Percentiles rank a stretch among this genome's conserved stretches.
Evolutionary conservation across 2,113 vertebrate genomes (phyloP).

Genomic region (Zosterops borbonicus): DNA sequence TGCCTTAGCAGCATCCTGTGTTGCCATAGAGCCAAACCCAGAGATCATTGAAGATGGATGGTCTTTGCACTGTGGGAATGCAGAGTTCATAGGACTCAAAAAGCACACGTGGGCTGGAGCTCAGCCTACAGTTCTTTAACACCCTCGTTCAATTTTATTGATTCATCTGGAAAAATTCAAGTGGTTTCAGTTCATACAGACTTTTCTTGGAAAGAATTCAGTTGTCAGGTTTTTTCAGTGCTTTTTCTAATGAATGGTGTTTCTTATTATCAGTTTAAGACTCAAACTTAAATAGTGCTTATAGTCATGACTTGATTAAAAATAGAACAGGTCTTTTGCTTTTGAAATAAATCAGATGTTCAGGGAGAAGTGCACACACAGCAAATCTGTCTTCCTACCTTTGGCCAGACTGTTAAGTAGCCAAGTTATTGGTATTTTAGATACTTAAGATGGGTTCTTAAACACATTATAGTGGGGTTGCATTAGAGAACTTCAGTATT

Average conservation of each 20-base stretch:
- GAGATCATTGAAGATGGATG: neutral
- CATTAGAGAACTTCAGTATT: neutral
- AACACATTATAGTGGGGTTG: neutral
- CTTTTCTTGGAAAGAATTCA: neutral
- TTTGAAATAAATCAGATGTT: neutral
- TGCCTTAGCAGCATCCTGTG: neutral
- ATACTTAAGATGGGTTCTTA: neutral
- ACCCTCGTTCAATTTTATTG: neutral
- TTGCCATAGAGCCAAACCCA: neutral
- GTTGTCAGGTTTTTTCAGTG: neutral
- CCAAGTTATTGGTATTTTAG: neutral
- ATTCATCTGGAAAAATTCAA: neutral
- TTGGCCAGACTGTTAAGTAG: neutral
- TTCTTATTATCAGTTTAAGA: neutral
- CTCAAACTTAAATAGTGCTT: neutral
- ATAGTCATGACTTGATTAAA: neutral
- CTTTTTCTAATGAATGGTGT: neutral
- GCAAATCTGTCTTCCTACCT: neutral
- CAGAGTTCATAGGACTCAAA: neutral
- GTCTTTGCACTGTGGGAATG: neutral
- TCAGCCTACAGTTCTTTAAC: neutral
- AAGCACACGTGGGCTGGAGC: neutral
- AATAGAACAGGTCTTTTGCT: neutral
- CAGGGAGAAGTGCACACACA: neutral
- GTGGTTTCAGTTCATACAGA: fast-evolving